Percentiles rank a stretch among this genome's conserved stretches.
These are phyloP conservation scores for Panagrolaimus sp. DNA, from an alignment of 1,140 invertebrate genomes.

Conservation along the genomic window DNA sequence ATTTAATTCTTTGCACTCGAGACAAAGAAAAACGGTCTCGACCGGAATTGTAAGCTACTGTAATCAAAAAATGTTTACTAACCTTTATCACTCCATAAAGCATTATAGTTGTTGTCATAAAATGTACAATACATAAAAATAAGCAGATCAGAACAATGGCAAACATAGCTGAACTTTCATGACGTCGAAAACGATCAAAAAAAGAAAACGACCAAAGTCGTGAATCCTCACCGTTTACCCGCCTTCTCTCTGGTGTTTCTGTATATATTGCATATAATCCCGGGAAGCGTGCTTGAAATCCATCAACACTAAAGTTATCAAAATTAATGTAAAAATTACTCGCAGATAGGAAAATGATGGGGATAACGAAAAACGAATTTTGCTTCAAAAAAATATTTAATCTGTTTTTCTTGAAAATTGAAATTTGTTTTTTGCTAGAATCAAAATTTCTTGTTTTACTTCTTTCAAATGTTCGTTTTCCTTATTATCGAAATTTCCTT, in stretches of 20 bases:
- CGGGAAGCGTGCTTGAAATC: slow-evolving; percentile 53
- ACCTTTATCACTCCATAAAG: slow-evolving; percentile 53
- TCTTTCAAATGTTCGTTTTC: too few species aligned
- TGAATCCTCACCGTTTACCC: slow-evolving; percentile 47
- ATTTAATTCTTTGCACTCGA: too few species aligned
- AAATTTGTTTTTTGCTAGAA: too few species aligned
- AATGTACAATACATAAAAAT: slow-evolving; percentile 45
- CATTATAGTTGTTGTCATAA: slow-evolving; percentile 37
- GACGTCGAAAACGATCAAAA: not conserved
- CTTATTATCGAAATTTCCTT: too few species aligned
- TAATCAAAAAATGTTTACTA: not conserved
- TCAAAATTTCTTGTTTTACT: too few species aligned
- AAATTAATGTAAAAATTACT: slow-evolving; percentile 2
- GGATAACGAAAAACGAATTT: too few species aligned
- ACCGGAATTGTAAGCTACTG: too few species aligned
- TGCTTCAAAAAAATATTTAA: too few species aligned
- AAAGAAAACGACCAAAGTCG: slow-evolving; percentile 12
- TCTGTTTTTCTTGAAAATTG: too few species aligned
- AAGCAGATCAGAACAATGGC: slow-evolving; percentile 52
- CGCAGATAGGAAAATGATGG: too few species aligned
- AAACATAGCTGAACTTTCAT: slow-evolving; percentile 44
- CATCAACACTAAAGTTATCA: slow-evolving; percentile 33
- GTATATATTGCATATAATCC: slow-evolving; percentile 55
- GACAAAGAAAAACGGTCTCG: too few species aligned
- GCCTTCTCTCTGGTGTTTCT: slow-evolving; percentile 51